Evolutionary conservation across 1,140 invertebrate genomes (phyloP).

Genomic region (Drosophila bipectinata): DNA sequence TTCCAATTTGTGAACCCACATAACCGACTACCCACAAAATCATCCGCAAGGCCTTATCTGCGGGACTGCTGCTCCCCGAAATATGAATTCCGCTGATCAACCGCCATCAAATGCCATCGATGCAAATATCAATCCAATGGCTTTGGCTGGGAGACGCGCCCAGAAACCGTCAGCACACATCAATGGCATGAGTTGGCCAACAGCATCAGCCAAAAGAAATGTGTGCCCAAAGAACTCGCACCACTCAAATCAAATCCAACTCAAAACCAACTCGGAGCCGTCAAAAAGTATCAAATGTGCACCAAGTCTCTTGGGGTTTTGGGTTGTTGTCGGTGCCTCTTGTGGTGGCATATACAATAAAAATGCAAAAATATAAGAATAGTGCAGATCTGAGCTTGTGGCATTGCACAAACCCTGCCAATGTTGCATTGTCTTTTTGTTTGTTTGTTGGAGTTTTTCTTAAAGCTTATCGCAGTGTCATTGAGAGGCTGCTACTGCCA

Average conservation of each 20-base stretch:
- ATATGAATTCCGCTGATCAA: slow-evolving; percentile 47
- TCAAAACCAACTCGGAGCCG: slow-evolving; percentile 27
- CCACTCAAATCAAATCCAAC: slow-evolving; percentile 34
- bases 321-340: slow-evolving; percentile 21
- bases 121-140: slow-evolving; percentile 51
- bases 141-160: slow-evolving; percentile 58
- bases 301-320: slow-evolving; percentile 22
- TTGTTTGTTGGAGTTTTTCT: slow-evolving; percentile 29
- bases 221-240: slow-evolving; percentile 38
- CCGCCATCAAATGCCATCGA: slow-evolving; percentile 65
- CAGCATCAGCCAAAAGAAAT: slow-evolving; percentile 34
- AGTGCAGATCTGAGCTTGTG: slow-evolving; percentile 61
- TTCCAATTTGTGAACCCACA: slow-evolving; percentile 25
- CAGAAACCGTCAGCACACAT: slow-evolving; percentile 68
- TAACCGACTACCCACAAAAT: not conserved
- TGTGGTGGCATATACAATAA: slow-evolving; percentile 34
- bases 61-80: slow-evolving; percentile 58
- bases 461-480: slow-evolving; percentile 53
- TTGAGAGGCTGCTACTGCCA: slow-evolving; percentile 37
- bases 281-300: slow-evolving; percentile 40
- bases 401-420: slow-evolving; percentile 57
- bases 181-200: slow-evolving; percentile 48
- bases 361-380: slow-evolving; percentile 48
- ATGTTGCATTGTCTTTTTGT: slow-evolving; percentile 44
- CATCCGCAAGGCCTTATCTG: slow-evolving; percentile 32